Evolutionary conservation across 1,140 invertebrate species (phyloP), one percentile per base, ranked within the genome.

Genomic region (Galendromus occidentalis): DNA sequence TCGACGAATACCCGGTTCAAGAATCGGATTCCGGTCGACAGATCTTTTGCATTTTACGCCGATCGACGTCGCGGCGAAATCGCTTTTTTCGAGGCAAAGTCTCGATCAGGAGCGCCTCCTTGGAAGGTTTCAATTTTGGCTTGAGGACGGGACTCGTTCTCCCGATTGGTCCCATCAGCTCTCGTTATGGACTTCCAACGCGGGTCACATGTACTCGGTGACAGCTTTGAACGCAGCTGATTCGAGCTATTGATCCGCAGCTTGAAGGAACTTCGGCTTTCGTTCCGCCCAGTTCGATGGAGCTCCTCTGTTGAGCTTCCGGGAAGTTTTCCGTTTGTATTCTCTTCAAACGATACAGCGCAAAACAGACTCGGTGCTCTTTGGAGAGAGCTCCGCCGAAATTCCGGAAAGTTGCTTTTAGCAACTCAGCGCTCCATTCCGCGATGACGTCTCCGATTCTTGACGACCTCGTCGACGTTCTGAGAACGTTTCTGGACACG

Each of bases 61-160:
- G 25, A 59, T 59, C 17, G 51, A 25, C 6, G 51, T 29, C 33
- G 51, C 51, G 2, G 51, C 51, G 22, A 59, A 59, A 33, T 59
- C 51, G 20, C 22, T 25, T 12, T 20, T 59, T 22, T 59, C 25
- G 14, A 33, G 25, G 47, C 86, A 80, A 9, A 93, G 75, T 47
- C 87, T 92, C 86, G 14, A 89, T 79, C 0, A 88, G 71, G 0
- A 96, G 75, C n/a, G 92, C 76, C 71, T 86, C 83, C 73, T 94
- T 86, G 73, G 95, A 92, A 17, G 80, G 75, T 0, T 81, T 82
- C 2, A 87, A 69, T 45, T 78, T 12, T 79, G 44, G 77, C 77
- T 29, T 80, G 76, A 25, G 71, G 70, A 47, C 82, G 82, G 30
- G 83, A 74, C 30, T 78, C 76, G 25, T 74, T 74, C 70, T 84